Conservation (phyloP, 2,888 invertebrate genomes). For the Acrocyrtus sp. region DNA sequence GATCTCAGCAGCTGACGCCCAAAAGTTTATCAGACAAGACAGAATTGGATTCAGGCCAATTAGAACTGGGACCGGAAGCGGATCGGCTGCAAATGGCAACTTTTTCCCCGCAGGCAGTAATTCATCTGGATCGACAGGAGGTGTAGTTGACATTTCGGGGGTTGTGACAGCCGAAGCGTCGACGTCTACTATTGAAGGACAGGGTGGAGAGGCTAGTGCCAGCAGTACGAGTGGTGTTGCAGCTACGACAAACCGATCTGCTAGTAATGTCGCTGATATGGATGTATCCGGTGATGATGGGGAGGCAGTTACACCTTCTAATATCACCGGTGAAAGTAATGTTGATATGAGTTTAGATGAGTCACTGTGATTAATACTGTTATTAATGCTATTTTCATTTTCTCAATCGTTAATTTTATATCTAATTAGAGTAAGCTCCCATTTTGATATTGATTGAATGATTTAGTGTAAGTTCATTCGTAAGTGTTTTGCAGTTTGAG, state of each 20-base stretch:
- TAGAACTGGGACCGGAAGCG: conserved; percentile 13
- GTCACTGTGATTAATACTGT: conserved; percentile 32
- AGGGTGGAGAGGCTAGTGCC: conserved; percentile 4
- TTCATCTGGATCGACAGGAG: background rate
- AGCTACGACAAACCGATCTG: conserved; percentile 10
- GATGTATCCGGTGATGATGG: conserved; percentile 33
- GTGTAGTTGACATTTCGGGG: conserved; percentile 17
- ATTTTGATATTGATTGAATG: too few relatives aligned
- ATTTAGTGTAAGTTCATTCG: too few relatives aligned
- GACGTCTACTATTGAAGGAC: conserved; percentile 27
- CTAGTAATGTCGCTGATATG: conserved; percentile 22
- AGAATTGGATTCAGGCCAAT: conserved; percentile 58
- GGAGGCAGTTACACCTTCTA: conserved; percentile 28
- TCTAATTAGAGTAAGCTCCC: too few relatives aligned
- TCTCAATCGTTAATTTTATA: too few relatives aligned
- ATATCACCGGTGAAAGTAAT: conserved; percentile 32
- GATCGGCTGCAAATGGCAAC: background rate
- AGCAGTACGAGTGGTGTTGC: conserved; percentile 6
- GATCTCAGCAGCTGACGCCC: conserved; percentile 48
- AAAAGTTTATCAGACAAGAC: conserved; percentile 60
- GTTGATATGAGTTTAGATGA: conserved; percentile 50
- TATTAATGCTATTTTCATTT: too few relatives aligned
- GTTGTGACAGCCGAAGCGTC: conserved; percentile 34
- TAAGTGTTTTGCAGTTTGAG: too few relatives aligned
- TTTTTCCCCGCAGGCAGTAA: conserved; percentile 1